phyloP scores from a whole-genome alignment of 2,113 vertebrate genomes.

The Sebastes schlegelii region DNA sequence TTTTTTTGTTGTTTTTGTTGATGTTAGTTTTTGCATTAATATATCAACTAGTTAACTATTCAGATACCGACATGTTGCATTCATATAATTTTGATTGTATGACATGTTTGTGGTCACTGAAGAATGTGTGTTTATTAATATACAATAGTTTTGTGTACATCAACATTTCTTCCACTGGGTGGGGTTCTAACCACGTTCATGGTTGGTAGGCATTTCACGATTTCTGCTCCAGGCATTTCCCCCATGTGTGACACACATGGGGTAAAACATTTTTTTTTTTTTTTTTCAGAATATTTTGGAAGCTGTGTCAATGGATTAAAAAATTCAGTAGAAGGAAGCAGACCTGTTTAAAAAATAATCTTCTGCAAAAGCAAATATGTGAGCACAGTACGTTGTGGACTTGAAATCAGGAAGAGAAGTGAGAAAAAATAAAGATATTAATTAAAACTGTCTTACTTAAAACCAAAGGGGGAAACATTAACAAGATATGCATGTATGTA shows the following conservation, averaged over 20 bases:
- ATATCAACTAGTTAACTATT: background rate
- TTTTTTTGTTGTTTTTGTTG: too few relatives aligned
- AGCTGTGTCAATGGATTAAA: background rate
- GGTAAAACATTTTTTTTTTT: background rate
- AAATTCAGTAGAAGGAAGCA: background rate
- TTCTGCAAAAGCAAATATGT: background rate
- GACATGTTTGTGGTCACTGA: background rate
- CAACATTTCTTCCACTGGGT: slow-evolving; percentile 59
- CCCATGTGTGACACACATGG: background rate
- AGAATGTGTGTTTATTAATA: background rate
- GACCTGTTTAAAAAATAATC: background rate
- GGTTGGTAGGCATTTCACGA: background rate
- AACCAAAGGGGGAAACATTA: background rate
- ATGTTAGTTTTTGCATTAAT: too few relatives aligned
- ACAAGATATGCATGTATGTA: background rate
- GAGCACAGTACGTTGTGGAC: background rate
- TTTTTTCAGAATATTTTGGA: background rate
- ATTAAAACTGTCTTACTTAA: background rate
- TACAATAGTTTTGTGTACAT: slow-evolving; percentile 7
- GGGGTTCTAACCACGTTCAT: slow-evolving; percentile 24
- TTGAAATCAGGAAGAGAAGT: background rate
- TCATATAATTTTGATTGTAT: background rate
- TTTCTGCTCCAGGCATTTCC: background rate
- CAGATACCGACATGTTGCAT: background rate
- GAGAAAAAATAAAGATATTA: background rate